Evolutionary conservation across 2,113 vertebrate species (phyloP).

Genomic region (Poeciliopsis prolifica): DNA sequence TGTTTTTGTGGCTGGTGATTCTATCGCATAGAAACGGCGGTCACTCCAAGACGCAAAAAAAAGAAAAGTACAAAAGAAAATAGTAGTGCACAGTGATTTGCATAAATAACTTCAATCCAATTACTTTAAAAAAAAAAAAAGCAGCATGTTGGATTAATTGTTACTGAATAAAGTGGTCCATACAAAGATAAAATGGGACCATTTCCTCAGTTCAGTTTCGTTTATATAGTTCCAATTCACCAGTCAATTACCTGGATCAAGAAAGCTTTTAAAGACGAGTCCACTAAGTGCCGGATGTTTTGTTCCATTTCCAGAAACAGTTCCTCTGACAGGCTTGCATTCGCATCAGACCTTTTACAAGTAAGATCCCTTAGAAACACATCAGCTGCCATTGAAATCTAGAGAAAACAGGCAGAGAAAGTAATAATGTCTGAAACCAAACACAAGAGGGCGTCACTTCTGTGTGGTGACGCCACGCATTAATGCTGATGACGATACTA

Average conservation of each 20-base stretch:
- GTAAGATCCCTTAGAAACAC: slow-evolving; percentile 37
- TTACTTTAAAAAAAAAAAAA: too few relatives aligned
- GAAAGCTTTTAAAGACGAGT: slow-evolving; percentile 48
- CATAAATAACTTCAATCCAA: too few relatives aligned
- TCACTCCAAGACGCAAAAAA: too few relatives aligned
- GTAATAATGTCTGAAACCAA: not conserved
- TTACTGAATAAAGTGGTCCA: too few relatives aligned
- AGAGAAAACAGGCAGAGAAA: not conserved
- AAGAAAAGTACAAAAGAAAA: too few relatives aligned
- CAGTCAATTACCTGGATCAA: slow-evolving; percentile 43
- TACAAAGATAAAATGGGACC: too few relatives aligned
- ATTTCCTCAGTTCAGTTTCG: not conserved
- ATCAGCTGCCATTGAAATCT: slow-evolving; percentile 56
- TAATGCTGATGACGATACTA: not conserved
- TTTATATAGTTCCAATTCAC: too few relatives aligned
- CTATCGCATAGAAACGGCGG: too few relatives aligned
- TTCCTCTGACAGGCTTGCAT: slow-evolving; percentile 25
- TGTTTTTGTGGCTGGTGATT: too few relatives aligned
- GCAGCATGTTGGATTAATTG: too few relatives aligned
- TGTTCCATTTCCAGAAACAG: slow-evolving; percentile 25
- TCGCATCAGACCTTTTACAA: slow-evolving; percentile 26
- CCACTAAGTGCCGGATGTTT: slow-evolving; percentile 44
- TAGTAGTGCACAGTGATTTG: too few relatives aligned
- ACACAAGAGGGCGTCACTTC: slow-evolving; percentile 31
- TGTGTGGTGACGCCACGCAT: not conserved